phyloP scores from a whole-genome alignment of 1,140 invertebrate species.

The Hycleus cichorii region DNA sequence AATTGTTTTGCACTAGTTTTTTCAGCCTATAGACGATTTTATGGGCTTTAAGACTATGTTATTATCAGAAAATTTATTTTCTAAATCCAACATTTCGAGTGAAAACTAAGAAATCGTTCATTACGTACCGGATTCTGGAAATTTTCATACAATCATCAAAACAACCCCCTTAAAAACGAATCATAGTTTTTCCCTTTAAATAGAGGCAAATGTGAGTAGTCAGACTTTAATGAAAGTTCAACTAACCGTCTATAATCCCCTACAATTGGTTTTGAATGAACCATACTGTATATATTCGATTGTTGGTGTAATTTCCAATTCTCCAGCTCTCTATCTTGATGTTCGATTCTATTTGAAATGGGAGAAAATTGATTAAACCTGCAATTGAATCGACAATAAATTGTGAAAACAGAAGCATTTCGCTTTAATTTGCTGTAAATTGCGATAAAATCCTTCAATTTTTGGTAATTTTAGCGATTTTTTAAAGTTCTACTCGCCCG shows the following conservation, averaged over 20 bases:
- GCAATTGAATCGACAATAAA: too few relatives aligned
- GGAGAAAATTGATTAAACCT: background rate
- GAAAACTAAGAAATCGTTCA: background rate
- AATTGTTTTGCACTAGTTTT: too few relatives aligned
- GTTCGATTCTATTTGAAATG: slow-evolving; percentile 48
- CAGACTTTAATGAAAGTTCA: slow-evolving; percentile 43
- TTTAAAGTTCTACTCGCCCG: too few relatives aligned
- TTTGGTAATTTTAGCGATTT: too few relatives aligned
- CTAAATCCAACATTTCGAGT: slow-evolving; percentile 2
- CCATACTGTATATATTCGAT: slow-evolving; percentile 46
- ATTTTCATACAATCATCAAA: slow-evolving; percentile 31
- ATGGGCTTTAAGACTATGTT: background rate
- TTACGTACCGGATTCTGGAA: slow-evolving; percentile 26
- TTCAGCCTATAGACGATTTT: background rate
- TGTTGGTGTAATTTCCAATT: slow-evolving; percentile 42
- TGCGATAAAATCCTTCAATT: too few relatives aligned
- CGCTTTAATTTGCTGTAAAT: too few relatives aligned
- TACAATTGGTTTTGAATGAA: slow-evolving; percentile 30
- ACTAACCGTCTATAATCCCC: slow-evolving; percentile 27
- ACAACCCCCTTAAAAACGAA: too few relatives aligned
- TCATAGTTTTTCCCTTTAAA: background rate
- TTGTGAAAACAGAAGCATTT: too few relatives aligned
- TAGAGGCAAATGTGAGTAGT: slow-evolving; percentile 39
- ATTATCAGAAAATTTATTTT: background rate
- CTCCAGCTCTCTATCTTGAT: slow-evolving; percentile 49